phyloP scores from a whole-genome alignment of 2,888 invertebrate species.

The Ischnura elegans region DNA sequence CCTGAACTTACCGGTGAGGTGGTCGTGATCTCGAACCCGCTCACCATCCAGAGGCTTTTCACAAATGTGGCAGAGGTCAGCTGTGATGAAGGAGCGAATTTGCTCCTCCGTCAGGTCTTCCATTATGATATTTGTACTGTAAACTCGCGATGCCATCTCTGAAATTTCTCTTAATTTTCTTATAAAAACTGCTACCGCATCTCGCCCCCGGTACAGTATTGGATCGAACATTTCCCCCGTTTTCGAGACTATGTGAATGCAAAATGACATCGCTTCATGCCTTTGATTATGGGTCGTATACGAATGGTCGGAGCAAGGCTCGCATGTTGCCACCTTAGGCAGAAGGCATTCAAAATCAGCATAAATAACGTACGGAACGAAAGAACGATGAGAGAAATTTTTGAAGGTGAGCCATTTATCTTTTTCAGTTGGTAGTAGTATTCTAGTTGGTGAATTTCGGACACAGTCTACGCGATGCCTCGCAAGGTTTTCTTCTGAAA shows the following conservation, averaged over 20 bases:
- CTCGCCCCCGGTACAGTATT: not conserved
- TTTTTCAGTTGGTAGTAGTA: not conserved
- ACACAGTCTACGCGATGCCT: not conserved
- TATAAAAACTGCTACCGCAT: too few species aligned
- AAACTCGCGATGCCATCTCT: not conserved
- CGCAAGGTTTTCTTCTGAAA: not conserved
- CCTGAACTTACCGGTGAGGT: not conserved
- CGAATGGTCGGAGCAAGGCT: not conserved
- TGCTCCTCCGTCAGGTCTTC: not conserved
- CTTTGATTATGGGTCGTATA: not conserved
- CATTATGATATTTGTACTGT: not conserved
- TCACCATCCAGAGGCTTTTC: too few species aligned
- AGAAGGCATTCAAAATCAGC: too few species aligned
- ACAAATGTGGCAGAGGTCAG: not conserved
- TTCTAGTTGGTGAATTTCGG: not conserved
- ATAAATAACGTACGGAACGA: not conserved
- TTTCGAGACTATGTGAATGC: not conserved
- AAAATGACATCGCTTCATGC: not conserved
- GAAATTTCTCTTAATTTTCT: too few species aligned
- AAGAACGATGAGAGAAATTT: not conserved
- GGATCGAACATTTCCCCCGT: not conserved
- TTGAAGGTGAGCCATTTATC: not conserved
- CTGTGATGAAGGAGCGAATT: not conserved
- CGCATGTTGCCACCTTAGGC: not conserved
- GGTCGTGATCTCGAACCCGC: too few species aligned